These are phyloP conservation scores for Neoarius graeffei DNA, from an alignment of 2,113 vertebrate genomes.

Conservation along the genomic window DNA sequence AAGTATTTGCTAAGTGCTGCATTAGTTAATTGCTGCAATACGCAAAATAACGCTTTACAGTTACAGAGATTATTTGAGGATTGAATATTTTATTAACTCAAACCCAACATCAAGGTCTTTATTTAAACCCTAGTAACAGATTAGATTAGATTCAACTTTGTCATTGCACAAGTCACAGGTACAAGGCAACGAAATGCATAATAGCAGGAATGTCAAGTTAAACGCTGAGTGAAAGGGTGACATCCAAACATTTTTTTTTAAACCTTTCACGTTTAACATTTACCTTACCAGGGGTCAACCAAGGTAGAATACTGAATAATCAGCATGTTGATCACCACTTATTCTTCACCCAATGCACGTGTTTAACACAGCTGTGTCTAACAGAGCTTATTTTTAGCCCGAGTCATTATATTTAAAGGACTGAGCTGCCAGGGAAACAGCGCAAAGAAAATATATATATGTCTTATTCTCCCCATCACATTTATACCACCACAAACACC, in stretches of 20 bases:
- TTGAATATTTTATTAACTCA: background rate
- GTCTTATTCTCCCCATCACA: background rate
- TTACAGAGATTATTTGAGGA: background rate
- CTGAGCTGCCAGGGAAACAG: conserved; percentile 9
- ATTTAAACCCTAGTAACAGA: background rate
- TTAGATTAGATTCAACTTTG: too few relatives aligned
- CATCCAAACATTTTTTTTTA: background rate
- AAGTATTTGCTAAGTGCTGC: too few relatives aligned
- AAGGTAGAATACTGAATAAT: background rate
- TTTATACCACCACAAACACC: conserved; percentile 14
- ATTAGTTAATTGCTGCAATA: background rate
- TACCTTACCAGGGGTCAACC: conserved; percentile 1
- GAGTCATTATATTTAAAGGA: conserved; percentile 10
- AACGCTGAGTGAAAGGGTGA: background rate
- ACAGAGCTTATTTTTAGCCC: conserved; percentile 33
- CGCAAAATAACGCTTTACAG: background rate
- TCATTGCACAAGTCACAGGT: too few relatives aligned
- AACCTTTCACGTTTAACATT: conserved; percentile 3
- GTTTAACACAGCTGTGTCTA: conserved; percentile 34
- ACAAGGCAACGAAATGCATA: too few relatives aligned
- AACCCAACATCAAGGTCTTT: background rate
- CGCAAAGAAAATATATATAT: conserved; percentile 4
- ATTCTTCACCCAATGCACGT: background rate
- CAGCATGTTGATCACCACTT: background rate
- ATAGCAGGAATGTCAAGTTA: background rate